These are phyloP conservation scores for Cladopsammia gracilis DNA, from an alignment of 64 coral and sea anemone species.

Conservation along the genomic window DNA sequence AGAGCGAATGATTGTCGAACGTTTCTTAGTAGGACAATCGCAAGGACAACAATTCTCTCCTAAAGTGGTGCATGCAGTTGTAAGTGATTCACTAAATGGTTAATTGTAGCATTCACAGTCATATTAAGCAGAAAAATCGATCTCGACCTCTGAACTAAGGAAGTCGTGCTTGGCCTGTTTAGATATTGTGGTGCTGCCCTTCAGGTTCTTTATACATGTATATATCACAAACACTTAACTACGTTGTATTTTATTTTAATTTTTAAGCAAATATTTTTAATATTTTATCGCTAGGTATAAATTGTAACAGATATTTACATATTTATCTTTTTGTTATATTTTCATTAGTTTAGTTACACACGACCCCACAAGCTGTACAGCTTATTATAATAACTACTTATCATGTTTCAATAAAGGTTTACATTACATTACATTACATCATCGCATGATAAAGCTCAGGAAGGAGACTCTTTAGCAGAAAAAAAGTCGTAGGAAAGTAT, in stretches of 20 bases:
- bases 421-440: no score
- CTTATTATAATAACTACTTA: no score
- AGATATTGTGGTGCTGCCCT: slow-evolving; percentile 52
- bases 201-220: no score
- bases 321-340: no score
- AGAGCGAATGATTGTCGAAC: slow-evolving; percentile 27
- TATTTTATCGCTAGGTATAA: no score
- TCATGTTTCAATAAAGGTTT: no score
- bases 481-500: neutral
- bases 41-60: slow-evolving; percentile 4
- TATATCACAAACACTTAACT: no score
- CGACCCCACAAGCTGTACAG: no score
- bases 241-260: no score
- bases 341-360: no score
- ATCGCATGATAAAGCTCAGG: slow-evolving; percentile 38
- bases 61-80: slow-evolving; percentile 1
- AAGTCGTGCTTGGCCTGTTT: neutral
- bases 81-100: slow-evolving; percentile 19
- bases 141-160: neutral
- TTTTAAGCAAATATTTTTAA: no score
- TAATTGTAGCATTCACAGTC: slow-evolving; percentile 41
- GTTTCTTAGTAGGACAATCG: slow-evolving; percentile 35
- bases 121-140: neutral
- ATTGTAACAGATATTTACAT: no score
- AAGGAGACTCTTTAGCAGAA: slow-evolving; percentile 24